Percentiles rank a stretch among this genome's conserved stretches.
These are phyloP conservation scores for Reticulitermes speratus DNA, from an alignment of 1,140 invertebrate genomes.

Conservation along the genomic window DNA sequence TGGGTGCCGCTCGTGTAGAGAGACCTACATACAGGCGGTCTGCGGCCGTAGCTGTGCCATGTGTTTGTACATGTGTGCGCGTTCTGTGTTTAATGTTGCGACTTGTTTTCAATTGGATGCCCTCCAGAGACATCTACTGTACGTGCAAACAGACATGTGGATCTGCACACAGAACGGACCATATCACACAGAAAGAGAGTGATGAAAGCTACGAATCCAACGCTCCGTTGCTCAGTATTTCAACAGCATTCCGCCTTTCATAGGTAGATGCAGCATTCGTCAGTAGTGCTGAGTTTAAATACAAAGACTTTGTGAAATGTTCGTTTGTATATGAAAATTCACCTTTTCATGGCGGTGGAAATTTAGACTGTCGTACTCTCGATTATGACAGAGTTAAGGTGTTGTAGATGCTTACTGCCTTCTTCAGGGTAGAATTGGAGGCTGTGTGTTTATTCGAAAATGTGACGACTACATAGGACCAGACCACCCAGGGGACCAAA, in stretches of 20 bases:
- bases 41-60: not conserved
- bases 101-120: slow-evolving; percentile 16
- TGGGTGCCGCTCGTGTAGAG: not conserved
- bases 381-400: too few relatives aligned
- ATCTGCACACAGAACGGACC: not conserved
- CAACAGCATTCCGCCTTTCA: not conserved
- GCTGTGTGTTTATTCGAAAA: too few relatives aligned
- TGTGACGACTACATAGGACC: too few relatives aligned
- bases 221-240: not conserved
- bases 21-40: not conserved
- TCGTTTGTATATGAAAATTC: too few relatives aligned
- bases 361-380: too few relatives aligned
- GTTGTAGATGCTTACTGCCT: too few relatives aligned
- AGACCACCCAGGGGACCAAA: too few relatives aligned
- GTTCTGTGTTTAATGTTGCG: slow-evolving; percentile 1
- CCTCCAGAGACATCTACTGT: not conserved
- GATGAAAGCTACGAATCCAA: slow-evolving; percentile 7
- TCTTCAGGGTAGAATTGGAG: too few relatives aligned
- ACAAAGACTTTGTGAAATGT: not conserved
- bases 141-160: not conserved
- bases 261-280: not conserved
- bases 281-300: not conserved
- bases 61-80: slow-evolving; percentile 4
- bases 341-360: too few relatives aligned
- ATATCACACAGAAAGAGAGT: not conserved